Base-by-base conservation (phyloP, 2,797 vertebrate species). In the Chrysocyon brachyurus region DNA sequence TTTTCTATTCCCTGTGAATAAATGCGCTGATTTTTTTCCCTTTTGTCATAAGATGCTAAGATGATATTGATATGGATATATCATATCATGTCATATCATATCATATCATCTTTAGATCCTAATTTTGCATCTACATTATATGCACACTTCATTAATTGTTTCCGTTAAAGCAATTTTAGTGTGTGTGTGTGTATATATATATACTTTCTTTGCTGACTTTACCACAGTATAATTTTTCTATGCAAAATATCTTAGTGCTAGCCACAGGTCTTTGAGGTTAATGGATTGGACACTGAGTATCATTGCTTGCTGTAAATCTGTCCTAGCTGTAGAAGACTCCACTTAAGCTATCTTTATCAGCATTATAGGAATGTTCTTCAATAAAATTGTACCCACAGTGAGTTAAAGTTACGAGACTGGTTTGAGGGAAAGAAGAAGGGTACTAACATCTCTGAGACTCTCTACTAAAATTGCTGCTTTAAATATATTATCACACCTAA, bases 151-250 rank as follows among this genome's bases (percentile, higher is more conserved):
- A 64, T 68, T 70, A 90, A 78, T 94, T 88, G 14, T 93, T 96
- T 93, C 40, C 59, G 46, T 83, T 82, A 91, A 90, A 81, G n/a
- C 10, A 87, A 61, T 90, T 94, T 97, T 68, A 83, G 22, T 46
- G 40, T 46, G 40, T 46, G 40, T 46, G 40, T 40, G 5, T 40
- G 1, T 40, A 40, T 40, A 70, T 91, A 61, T 70, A 91, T 92
- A 49, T 64, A 83, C 86, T 16, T 87, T 96, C 70, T 61, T n/a
- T 4, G 22, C 11, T 95, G 73, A 84, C 52, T 59, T 87, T 78
- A 87, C 21, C 8, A 46, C 22, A 36, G 28, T 54, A 11, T 78
- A 52, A 3, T 36, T 87, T 94, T 93, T 52, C 46, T 94, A 15
- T 85, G 56, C 40, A 73, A 36, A 56, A 70, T 40, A 83, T 68